Evolutionary conservation across 2,797 vertebrate species (phyloP).

Genomic region (Borostomias antarcticus): DNA sequence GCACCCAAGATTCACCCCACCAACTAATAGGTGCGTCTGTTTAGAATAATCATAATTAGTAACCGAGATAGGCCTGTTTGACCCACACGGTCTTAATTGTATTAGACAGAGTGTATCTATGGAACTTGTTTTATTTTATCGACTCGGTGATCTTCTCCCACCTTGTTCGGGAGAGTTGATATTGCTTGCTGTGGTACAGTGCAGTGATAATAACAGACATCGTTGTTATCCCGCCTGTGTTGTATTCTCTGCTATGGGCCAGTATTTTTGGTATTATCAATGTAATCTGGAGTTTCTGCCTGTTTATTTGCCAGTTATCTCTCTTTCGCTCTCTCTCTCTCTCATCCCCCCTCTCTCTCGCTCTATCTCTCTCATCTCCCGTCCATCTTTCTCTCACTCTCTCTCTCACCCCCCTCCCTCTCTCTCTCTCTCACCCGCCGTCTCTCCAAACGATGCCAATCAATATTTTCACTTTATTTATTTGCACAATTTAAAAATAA

Average conservation of each 20-base stretch:
- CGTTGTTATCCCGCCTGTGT: constrained; percentile 68
- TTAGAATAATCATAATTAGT: constrained; percentile 28
- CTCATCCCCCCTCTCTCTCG: too few species aligned
- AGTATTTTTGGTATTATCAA: constrained; percentile 77
- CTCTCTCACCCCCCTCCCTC: too few species aligned
- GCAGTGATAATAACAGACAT: constrained; percentile 67
- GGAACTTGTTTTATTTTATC: constrained; percentile 53
- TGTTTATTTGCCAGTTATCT: constrained; percentile 33
- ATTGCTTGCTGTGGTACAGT: constrained; percentile 63
- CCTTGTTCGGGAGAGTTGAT: constrained; percentile 69
- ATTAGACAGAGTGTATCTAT: constrained; percentile 39
- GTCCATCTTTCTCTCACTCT: too few species aligned
- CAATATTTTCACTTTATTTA: too few species aligned
- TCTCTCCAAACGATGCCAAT: too few species aligned
- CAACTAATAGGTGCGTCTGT: constrained; percentile 23
- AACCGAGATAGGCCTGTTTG: constrained; percentile 20
- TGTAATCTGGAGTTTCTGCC: constrained; percentile 77
- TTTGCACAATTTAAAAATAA: too few species aligned
- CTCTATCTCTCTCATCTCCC: too few species aligned
- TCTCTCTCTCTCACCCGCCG: too few species aligned
- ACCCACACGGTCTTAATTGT: constrained; percentile 41
- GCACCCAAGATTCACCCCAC: not conserved
- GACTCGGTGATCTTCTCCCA: constrained; percentile 56
- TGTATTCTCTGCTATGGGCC: constrained; percentile 81
- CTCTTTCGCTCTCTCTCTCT: too few species aligned